These are phyloP conservation scores for Istiophorus platypterus DNA, from an alignment of 2,113 vertebrate genomes.

Conservation along the genomic window DNA sequence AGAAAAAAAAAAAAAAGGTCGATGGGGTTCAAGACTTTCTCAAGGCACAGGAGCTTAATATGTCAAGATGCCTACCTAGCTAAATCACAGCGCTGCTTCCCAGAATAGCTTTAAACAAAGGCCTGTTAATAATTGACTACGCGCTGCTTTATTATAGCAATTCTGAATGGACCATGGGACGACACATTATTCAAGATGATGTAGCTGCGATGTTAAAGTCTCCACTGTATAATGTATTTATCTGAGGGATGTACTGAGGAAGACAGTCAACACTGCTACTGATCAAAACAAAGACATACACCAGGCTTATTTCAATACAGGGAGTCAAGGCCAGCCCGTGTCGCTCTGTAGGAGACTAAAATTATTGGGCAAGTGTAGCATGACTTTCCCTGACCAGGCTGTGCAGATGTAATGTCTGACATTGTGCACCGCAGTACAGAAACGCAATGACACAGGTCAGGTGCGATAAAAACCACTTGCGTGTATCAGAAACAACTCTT, in stretches of 20 bases:
- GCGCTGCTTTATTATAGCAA: slow-evolving; percentile 20
- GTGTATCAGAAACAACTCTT: too few relatives aligned
- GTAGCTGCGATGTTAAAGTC: slow-evolving; percentile 14
- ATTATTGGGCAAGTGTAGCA: not conserved
- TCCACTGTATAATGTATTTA: not conserved
- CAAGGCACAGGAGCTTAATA: not conserved
- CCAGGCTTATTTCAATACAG: not conserved
- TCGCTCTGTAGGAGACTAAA: not conserved
- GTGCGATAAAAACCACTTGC: not conserved
- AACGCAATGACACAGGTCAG: not conserved
- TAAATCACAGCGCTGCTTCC: slow-evolving; percentile 1
- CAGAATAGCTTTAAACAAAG: slow-evolving; percentile 47
- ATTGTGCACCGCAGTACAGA: not conserved
- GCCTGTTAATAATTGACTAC: slow-evolving; percentile 56
- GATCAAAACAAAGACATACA: not conserved
- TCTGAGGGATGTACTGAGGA: not conserved
- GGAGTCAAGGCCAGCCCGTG: not conserved
- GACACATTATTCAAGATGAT: slow-evolving; percentile 4
- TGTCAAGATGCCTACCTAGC: not conserved
- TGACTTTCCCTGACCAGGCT: not conserved
- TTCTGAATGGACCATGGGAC: slow-evolving; percentile 14
- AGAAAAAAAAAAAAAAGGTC: slow-evolving; percentile 12
- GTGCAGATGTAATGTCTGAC: slow-evolving; percentile 3
- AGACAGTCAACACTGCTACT: not conserved
- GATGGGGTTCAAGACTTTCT: not conserved